Evolutionary conservation across 2,888 invertebrate genomes (phyloP), one percentile per base, ranked within the genome.

Genomic region (Agrenia bidenticulata): DNA sequence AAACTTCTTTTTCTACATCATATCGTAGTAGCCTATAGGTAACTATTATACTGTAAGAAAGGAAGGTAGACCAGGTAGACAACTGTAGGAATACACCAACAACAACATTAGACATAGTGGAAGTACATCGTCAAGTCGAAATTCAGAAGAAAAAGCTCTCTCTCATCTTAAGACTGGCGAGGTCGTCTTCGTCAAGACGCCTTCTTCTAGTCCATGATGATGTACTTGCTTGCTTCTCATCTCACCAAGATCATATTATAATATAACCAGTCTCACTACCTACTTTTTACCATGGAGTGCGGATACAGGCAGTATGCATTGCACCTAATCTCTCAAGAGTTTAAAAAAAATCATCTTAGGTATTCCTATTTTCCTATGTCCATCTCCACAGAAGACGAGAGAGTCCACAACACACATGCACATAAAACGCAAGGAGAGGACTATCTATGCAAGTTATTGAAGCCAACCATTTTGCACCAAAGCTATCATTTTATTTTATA

Each of bases 391-490:
- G 11, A 4, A 4, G 32, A 7, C 32, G 5, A 32, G 5, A 32
- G 32, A 32, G 32, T 32, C 32, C 32, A 32, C 32, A 32, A 7
- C 11, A 32, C 11, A 32, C 5, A 32, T 32, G 11, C 5, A 32
- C 11, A 32, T 32, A 32, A n/a, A n/a, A n/a, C n/a, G n/a, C n/a
- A n/a, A n/a, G 32, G 32, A 32, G 32, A 32, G 11, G 5, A 32
- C 32, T 32, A 32, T 32, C n/a, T 32, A 32, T 32, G 11, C 32
- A 7, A 7, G 11, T 32, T 32, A 32, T 11, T 11, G 41, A 63
- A 57, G 63, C 57, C 63, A 63, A 63, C 56, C 56, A 51, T 63
- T 63, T 63, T 57, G 63, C 57, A 63, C 57, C 50, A 63, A 57
- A 51, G 53, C 56, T 63, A 63, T 63, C 49, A 63, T 63, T 63